Evolutionary conservation across 2,797 vertebrate species (phyloP), one percentile per base, ranked within the genome.

Genomic region (Simalia tracyae): DNA sequence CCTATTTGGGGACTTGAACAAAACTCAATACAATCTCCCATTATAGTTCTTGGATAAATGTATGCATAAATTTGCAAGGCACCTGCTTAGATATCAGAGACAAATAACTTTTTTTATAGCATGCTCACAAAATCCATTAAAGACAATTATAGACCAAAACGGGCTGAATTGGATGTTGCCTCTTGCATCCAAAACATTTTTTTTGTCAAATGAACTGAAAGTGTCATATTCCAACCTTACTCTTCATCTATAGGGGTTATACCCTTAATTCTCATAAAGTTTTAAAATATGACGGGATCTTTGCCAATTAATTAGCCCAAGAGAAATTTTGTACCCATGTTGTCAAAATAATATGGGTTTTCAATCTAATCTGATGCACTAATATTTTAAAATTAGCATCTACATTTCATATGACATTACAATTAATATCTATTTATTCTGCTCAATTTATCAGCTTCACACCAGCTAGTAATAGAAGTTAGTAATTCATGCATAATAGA

Each of bases 331-430:
- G 88, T 36, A 95, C 46, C 14, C 1, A 84, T 90, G 2, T 94
- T 90, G 95, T 96, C 94, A 96, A 96, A 97, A 96, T 96, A 96
- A 96, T 95, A 96, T 42, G 92, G 93, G 89, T 95, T 90, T 36
- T 90, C 90, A 95, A 93, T 95, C 93, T 96, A 94, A 95, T 96
- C 60, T 86, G 92, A 95, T 95, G 66, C 89, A 87, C 42, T 92
- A 93, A 94, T 54, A 93, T 94, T 95, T 95, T 94, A 94, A 93
- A 97, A 96, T 95, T 96, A 95, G 66, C 72, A 93, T 59, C 91
- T 95, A 85, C 91, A 84, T 87, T 88, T 96, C 86, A 92, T 12
- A 86, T 93, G 60, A 42, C 31, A 63, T 94, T 95, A 61, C 50
- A 94, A 95, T 94, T 93, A 95, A 94, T 95, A 88, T 91, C 86